These are phyloP conservation scores for Periphyllus acericola DNA, from an alignment of 2,888 invertebrate species.

Conservation along the genomic window DNA sequence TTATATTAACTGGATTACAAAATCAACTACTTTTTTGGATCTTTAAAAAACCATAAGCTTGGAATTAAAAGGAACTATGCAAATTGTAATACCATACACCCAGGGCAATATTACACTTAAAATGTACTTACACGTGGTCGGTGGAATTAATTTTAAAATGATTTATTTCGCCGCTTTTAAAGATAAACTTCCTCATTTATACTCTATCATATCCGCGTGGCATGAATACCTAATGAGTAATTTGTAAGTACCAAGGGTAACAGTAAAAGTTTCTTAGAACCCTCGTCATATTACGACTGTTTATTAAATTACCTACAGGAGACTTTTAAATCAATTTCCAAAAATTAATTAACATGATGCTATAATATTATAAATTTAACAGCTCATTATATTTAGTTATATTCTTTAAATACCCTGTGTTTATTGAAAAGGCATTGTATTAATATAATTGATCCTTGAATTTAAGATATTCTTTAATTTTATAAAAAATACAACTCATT, in stretches of 20 bases:
- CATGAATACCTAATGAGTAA: background rate
- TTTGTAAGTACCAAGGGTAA: background rate
- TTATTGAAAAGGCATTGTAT: too few species aligned
- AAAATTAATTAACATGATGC: background rate
- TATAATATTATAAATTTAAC: background rate
- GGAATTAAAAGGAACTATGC: too few species aligned
- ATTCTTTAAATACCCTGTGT: background rate
- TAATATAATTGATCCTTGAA: too few species aligned
- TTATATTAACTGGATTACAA: too few species aligned
- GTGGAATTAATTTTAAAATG: background rate
- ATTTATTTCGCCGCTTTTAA: background rate
- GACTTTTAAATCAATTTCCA: background rate
- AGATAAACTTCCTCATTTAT: background rate
- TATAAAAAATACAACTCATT: too few species aligned
- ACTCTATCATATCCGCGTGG: background rate
- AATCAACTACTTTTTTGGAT: too few species aligned
- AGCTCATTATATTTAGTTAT: background rate
- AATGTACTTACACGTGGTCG: too few species aligned
- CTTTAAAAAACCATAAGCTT: too few species aligned
- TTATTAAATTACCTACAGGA: background rate
- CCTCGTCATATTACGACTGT: background rate
- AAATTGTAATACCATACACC: too few species aligned
- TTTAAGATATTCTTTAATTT: too few species aligned
- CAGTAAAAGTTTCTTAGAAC: too few species aligned
- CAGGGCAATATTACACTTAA: too few species aligned